phyloP scores from a whole-genome alignment of 2,888 invertebrate genomes.

The Lamellibrachia satsuma region DNA sequence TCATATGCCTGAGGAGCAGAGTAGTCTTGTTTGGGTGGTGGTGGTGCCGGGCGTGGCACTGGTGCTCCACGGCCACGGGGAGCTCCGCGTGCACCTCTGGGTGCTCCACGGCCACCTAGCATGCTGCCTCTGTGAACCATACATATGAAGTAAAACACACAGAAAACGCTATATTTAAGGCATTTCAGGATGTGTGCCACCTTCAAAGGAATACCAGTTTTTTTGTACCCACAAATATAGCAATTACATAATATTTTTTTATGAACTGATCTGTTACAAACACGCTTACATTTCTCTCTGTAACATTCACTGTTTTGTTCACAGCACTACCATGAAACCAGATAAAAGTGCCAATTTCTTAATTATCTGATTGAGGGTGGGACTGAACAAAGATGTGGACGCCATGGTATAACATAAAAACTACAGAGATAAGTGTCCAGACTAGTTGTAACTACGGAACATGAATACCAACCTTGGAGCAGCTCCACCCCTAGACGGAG shows the following conservation, averaged over 20 bases:
- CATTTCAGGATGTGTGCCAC: no score
- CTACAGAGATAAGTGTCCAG: background rate
- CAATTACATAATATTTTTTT: background rate
- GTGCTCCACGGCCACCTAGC: background rate
- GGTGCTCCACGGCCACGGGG: slow-evolving; percentile 10
- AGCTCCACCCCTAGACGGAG: background rate
- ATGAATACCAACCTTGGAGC: background rate
- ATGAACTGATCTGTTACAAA: background rate
- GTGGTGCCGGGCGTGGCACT: background rate
- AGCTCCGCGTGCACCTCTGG: background rate
- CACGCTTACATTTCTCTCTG: background rate
- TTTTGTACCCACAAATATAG: background rate
- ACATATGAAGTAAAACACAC: background rate
- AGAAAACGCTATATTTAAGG: no score
- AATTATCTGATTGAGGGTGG: background rate
- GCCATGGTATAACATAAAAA: background rate
- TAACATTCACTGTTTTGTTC: background rate
- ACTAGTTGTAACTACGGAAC: background rate
- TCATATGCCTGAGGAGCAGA: slow-evolving; percentile 6
- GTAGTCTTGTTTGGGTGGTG: background rate
- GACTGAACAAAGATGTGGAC: background rate
- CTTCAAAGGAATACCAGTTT: background rate
- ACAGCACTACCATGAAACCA: background rate
- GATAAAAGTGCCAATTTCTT: background rate
- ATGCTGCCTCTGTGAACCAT: background rate